Evolutionary conservation across 2,888 invertebrate genomes (phyloP).

Genomic region (Drosophila rubida): DNA sequence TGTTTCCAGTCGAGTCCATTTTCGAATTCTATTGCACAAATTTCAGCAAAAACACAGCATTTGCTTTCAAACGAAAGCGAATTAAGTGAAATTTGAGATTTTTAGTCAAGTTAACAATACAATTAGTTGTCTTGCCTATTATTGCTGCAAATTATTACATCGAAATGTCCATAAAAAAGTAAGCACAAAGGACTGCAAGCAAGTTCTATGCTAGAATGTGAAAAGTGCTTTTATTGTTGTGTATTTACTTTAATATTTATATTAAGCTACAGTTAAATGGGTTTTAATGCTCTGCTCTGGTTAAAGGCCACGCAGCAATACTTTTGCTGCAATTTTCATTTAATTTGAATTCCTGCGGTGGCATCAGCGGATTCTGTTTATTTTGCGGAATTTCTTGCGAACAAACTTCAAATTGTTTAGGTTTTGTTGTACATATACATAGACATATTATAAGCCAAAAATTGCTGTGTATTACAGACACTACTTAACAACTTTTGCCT

Average conservation of each 20-base stretch:
- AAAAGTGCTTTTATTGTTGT: neutral
- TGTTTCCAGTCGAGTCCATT: slow-evolving; percentile 27
- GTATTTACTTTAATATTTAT: neutral
- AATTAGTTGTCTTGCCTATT: too few relatives aligned
- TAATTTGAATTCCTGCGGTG: slow-evolving; percentile 66
- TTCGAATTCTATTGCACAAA: neutral
- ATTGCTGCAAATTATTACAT: too few relatives aligned
- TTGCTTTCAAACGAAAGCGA: too few relatives aligned
- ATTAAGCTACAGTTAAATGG: neutral
- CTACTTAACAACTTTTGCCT: neutral
- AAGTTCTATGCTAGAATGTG: too few relatives aligned
- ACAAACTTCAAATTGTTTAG: slow-evolving; percentile 44
- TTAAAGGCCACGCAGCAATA: neutral
- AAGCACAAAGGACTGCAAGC: too few relatives aligned
- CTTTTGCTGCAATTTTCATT: slow-evolving; percentile 44
- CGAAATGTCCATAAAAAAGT: too few relatives aligned
- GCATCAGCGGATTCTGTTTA: slow-evolving; percentile 21
- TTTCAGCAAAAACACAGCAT: too few relatives aligned
- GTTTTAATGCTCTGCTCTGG: neutral
- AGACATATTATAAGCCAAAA: neutral
- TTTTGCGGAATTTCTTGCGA: slow-evolving; percentile 34
- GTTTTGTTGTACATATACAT: slow-evolving; percentile 13
- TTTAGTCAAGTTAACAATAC: too few relatives aligned
- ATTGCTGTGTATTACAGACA: neutral
- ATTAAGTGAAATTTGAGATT: too few relatives aligned